phyloP scores from a whole-genome alignment of 2,797 vertebrate species.

The Oophaga sylvatica region DNA sequence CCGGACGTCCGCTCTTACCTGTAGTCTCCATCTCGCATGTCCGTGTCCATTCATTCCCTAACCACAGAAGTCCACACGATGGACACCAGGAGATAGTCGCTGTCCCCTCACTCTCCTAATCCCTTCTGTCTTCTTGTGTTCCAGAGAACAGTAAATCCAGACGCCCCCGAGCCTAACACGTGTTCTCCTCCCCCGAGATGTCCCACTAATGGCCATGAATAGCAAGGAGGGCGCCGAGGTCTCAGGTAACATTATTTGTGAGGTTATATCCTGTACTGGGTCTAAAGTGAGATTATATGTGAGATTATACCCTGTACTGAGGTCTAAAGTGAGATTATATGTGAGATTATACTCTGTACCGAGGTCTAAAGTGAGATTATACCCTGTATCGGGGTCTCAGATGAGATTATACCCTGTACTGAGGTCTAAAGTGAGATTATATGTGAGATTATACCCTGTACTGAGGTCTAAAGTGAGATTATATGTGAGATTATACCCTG shows the following conservation, averaged over 20 bases:
- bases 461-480: not conserved
- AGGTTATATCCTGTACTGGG: not conserved
- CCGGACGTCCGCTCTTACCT: too few species aligned
- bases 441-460: not conserved
- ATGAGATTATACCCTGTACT: not conserved
- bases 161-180: not conserved
- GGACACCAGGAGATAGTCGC: too few species aligned
- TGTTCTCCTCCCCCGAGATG: conserved; percentile 52
- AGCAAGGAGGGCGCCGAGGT: conserved; percentile 56
- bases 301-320: not conserved
- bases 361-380: not conserved
- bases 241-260: conserved; percentile 44
- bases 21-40: too few species aligned
- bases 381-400: not conserved
- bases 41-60: too few species aligned
- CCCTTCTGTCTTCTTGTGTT: not conserved
- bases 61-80: not conserved
- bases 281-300: not conserved
- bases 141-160: conserved; percentile 27
- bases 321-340: conserved; percentile 31
- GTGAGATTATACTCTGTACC: not conserved
- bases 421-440: not conserved
- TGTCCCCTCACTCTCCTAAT: not conserved
- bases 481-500: not conserved
- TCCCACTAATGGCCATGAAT: conserved; percentile 53